Evolutionary conservation across 2,797 vertebrate species (phyloP).

Genomic region (Mormyrus hasselquistii): DNA sequence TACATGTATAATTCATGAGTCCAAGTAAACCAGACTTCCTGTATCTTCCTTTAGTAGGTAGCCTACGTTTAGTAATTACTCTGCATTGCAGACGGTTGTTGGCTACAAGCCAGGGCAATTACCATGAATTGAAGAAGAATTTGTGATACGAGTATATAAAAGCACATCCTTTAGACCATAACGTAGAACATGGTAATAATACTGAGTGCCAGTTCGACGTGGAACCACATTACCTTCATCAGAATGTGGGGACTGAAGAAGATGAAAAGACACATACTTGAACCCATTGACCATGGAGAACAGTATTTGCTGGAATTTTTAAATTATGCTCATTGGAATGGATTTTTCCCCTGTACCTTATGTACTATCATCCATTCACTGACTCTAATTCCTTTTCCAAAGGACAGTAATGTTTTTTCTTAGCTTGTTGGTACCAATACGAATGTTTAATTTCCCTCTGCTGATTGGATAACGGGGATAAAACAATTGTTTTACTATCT

Average conservation of each 20-base stretch:
- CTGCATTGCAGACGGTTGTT: background rate
- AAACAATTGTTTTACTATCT: background rate
- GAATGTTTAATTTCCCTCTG: background rate
- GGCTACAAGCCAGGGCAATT: background rate
- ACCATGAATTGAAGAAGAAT: background rate
- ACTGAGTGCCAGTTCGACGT: background rate
- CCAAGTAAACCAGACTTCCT: background rate
- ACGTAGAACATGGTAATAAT: background rate
- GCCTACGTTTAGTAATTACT: background rate
- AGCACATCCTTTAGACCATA: background rate
- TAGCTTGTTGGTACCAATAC: background rate
- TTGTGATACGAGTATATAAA: background rate
- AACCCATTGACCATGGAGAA: background rate
- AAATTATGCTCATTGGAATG: background rate
- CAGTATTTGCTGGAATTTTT: background rate
- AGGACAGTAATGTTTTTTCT: background rate
- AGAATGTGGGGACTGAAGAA: background rate
- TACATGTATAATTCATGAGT: slow-evolving; percentile 6
- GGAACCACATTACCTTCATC: background rate
- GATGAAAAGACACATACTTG: background rate
- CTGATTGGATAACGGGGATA: background rate
- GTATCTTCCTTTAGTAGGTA: background rate
- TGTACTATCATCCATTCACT: background rate
- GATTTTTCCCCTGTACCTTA: background rate
- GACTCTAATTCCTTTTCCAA: background rate